Evolutionary conservation across 1,140 invertebrate species (phyloP), one percentile per base, ranked within the genome.

Genomic region (Diabrotica virgifera): DNA sequence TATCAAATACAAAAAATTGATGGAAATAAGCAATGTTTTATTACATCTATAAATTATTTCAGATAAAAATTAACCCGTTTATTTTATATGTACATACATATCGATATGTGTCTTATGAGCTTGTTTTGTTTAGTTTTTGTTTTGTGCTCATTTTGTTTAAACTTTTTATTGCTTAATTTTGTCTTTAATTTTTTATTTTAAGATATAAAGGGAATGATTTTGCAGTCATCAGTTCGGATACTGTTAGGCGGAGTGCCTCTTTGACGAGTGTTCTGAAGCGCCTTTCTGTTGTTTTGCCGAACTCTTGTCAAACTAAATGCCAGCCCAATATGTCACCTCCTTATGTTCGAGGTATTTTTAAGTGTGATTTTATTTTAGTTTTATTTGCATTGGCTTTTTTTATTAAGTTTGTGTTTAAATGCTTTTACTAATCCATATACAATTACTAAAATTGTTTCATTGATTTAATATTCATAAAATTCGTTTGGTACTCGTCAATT

Each of bases 231-330:
- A 68, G 60, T 66, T 62, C 59, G 61, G 67, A 65, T 59, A 65
- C 40, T 64, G 67, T 70, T 68, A 72, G 61, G 58, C 63, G 70
- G 60, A 67, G 58, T 53, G 78, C 80, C n/a, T 57, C 59, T 78
- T 79, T 84, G 76, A 80, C 82, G 75, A 81, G 81, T 78, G 80
- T 81, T 78, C 79, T 84, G 77, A 85, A 86, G 78, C 83, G 86
- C 69, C 83, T 88, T 80, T 82, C 82, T 77, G 76, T 84, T 82
- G 81, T 83, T 84, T 86, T 87, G 82, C 85, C 86, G 80, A 83
- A 84, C 82, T 86, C 85, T 82, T 87, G 86, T 84, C 82, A 82
- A 80, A 85, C 85, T 82, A 86, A 86, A 82, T 86, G 84, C 81
- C 85, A 85, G 82, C 83, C 85, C 80, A 51, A 38, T 8, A 54